These are phyloP conservation scores for Geotrupes spiniger DNA, from an alignment of 2,888 invertebrate genomes.

Conservation along the genomic window DNA sequence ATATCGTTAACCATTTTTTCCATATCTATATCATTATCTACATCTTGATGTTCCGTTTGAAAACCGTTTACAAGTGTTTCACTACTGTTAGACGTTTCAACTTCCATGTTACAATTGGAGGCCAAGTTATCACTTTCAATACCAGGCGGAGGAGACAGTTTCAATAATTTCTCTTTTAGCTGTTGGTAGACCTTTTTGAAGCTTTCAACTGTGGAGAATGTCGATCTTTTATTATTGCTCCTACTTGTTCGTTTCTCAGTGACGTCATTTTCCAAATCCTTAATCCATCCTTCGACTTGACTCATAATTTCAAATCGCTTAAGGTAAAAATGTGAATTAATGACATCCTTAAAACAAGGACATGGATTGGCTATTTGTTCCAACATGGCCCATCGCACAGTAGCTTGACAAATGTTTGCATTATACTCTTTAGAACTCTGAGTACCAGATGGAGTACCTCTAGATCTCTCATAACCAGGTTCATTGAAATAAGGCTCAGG, in stretches of 20 bases:
- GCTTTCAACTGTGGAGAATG: slow-evolving; percentile 44
- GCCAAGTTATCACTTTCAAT: slow-evolving; percentile 30
- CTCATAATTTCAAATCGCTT: slow-evolving; percentile 86
- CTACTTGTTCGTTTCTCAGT: slow-evolving; percentile 68
- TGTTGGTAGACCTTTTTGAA: slow-evolving; percentile 54
- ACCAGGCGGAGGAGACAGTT: slow-evolving; percentile 69
- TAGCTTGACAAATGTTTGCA: slow-evolving; percentile 92
- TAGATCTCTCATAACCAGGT: slow-evolving; percentile 88
- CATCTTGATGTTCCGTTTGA: slow-evolving; percentile 43
- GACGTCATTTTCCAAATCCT: slow-evolving; percentile 71
- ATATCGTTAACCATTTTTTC: slow-evolving; percentile 74
- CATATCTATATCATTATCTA: slow-evolving; percentile 70
- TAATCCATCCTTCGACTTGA: slow-evolving; percentile 88
- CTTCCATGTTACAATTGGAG: slow-evolving; percentile 32
- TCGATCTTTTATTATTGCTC: slow-evolving; percentile 47
- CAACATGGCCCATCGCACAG: slow-evolving; percentile 94
- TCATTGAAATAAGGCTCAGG: slow-evolving; percentile 95
- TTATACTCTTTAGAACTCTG: slow-evolving; percentile 92
- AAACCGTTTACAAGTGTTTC: slow-evolving; percentile 28
- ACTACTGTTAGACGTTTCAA: slow-evolving; percentile 23
- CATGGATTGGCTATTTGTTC: slow-evolving; percentile 89
- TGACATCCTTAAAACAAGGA: slow-evolving; percentile 90
- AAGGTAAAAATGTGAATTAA: slow-evolving; percentile 91
- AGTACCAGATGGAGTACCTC: slow-evolving; percentile 84
- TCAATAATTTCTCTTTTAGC: slow-evolving; percentile 81